These are phyloP conservation scores for Hirtodrosophila histrioides DNA, from an alignment of 2,888 invertebrate species.

Conservation along the genomic window DNA sequence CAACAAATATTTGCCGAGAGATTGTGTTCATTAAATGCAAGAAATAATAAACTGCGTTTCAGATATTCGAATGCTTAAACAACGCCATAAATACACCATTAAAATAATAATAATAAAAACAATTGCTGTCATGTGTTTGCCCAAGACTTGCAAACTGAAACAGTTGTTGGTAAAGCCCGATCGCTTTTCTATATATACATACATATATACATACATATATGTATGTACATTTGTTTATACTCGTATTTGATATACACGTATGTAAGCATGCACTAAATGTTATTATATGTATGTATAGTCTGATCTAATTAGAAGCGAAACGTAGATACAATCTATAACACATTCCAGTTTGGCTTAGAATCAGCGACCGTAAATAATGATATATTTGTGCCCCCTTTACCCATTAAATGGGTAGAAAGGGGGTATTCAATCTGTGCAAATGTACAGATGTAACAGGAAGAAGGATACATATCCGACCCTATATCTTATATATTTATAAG, in stretches of 20 bases:
- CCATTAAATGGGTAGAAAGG: too few species aligned
- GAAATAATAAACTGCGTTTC: conserved; percentile 53
- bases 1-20: conserved; percentile 48
- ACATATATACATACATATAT: too few species aligned
- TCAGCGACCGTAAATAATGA: too few species aligned
- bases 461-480: too few species aligned
- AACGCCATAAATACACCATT: conserved; percentile 20
- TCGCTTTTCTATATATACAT: neutral
- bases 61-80: conserved; percentile 29
- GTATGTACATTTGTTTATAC: too few species aligned
- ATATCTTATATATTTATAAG: too few species aligned
- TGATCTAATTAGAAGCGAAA: neutral
- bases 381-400: too few species aligned
- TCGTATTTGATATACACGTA: too few species aligned
- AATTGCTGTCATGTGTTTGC: conserved; percentile 37
- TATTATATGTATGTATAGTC: too few species aligned
- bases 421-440: too few species aligned
- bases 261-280: too few species aligned
- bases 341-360: conserved; percentile 7
- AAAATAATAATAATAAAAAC: neutral
- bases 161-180: conserved; percentile 40
- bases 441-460: too few species aligned
- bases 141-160: conserved; percentile 21
- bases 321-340: conserved; percentile 2
- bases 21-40: conserved; percentile 35